Base-by-base conservation (phyloP, 2,113 vertebrate genomes). In the Callithrix jacchus region DNA sequence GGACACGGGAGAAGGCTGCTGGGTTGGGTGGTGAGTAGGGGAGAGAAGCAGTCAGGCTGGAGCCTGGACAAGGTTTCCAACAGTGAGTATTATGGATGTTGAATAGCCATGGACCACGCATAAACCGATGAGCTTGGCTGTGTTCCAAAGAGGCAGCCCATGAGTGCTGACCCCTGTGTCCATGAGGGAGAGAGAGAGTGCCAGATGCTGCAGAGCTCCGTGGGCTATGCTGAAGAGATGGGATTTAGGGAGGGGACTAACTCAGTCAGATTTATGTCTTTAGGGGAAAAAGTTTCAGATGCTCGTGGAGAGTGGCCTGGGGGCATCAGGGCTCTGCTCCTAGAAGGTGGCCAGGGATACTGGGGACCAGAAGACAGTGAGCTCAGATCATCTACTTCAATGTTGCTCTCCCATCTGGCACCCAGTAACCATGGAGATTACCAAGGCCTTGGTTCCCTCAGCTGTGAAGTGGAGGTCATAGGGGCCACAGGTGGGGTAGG, bases 1-100 rank as follows among this genome's bases (percentile, higher is more conserved):
- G 16, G 54, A 13, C 5, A 32, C 0, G 2, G 11, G 40, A 35
- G n/a, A 20, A 4, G n/a, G 5, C 18, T 0, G 0, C 12, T 5
- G 42, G 40, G 68, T 37, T 71, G 84, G 68, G 23, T 16, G 13
- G 20, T 11, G 8, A 52, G n/a, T 1, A 0, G 17, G 37, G 18
- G 17, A 21, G 56, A 27, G 47, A 21, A 13, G 32, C 47, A 25
- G 40, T 68, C 32, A 74, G 32, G 5, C 73, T 45, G 52, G 64
- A 30, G 16, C 18, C 5, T 6, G 68, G 27, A 16, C 30, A 13
- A 40, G 1, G 32, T 84, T 61, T 58, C 88, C 35, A 17, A 79
- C 1, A 4, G 37, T 42, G n/a, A 20, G 30, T 27, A 4, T 56
- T 25, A 21, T 8, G 13, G 30, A 0, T 71, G 52, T 6, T 85